Evolutionary conservation across 2,797 vertebrate genomes (phyloP).

Genomic region (Pangasius sanitwongsei): DNA sequence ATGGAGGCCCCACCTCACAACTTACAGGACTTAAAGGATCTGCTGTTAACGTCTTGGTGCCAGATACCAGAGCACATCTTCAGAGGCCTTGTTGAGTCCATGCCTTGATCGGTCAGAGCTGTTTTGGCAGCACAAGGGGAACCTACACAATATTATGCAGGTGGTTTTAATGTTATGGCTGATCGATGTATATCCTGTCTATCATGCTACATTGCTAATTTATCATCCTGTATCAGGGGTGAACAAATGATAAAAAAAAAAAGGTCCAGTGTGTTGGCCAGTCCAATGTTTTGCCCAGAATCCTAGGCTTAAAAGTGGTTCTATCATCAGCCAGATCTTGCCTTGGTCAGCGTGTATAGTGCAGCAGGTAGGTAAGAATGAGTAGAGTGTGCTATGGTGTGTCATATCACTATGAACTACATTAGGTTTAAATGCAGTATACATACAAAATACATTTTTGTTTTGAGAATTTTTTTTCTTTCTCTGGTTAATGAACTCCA

Average conservation of each 20-base stretch:
- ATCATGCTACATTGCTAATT: no score
- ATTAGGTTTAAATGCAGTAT: background rate
- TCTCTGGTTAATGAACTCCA: background rate
- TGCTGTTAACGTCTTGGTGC: no score
- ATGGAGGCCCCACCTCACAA: no score
- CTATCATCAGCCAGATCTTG: background rate
- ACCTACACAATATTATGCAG: no score
- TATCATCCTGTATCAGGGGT: no score
- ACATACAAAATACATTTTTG: background rate
- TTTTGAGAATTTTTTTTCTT: background rate
- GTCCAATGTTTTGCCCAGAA: background rate
- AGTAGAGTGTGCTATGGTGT: background rate
- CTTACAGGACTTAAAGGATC: no score
- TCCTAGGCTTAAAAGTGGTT: background rate
- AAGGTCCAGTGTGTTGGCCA: background rate
- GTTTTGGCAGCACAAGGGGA: no score
- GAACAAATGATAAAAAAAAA: background rate
- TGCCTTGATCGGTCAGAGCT: no score
- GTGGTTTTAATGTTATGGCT: no score
- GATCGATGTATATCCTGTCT: no score
- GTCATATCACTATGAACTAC: background rate
- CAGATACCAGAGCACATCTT: no score
- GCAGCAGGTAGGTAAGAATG: background rate
- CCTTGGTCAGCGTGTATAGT: background rate
- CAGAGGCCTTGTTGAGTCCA: no score